Evolutionary conservation across 2,113 vertebrate genomes (phyloP).

Genomic region (Orthonyx spaldingii): DNA sequence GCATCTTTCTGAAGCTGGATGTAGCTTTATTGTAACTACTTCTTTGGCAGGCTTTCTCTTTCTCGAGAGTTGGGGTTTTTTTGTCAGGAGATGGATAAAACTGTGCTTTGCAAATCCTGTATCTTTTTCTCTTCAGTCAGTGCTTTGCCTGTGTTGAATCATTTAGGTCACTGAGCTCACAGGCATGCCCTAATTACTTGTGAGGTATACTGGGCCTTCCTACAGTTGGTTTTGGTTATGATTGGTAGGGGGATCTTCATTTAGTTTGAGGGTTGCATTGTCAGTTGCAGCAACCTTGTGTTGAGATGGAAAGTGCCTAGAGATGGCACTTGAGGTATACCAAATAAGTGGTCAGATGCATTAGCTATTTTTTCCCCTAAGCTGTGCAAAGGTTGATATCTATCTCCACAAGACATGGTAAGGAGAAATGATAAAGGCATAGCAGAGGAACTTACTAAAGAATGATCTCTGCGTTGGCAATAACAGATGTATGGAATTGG

Average conservation of each 20-base stretch:
- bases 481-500: neutral
- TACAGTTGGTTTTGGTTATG: neutral
- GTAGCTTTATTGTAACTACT: neutral
- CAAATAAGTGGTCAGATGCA: neutral
- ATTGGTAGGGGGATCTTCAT: neutral
- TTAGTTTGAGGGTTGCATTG: neutral
- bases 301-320: neutral
- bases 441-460: neutral
- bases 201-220: neutral
- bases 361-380: neutral
- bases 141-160: neutral
- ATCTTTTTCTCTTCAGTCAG: neutral
- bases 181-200: neutral
- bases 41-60: neutral
- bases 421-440: neutral
- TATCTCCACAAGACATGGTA: neutral
- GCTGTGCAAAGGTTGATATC: neutral
- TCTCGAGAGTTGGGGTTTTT: neutral
- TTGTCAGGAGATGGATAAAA: neutral
- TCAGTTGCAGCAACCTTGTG: neutral
- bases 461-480: neutral
- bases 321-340: neutral
- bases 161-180: neutral
- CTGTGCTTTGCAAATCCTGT: neutral
- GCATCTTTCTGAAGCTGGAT: neutral